Base-by-base conservation (phyloP, 2,888 invertebrate species). In the Crematogaster levior region DNA sequence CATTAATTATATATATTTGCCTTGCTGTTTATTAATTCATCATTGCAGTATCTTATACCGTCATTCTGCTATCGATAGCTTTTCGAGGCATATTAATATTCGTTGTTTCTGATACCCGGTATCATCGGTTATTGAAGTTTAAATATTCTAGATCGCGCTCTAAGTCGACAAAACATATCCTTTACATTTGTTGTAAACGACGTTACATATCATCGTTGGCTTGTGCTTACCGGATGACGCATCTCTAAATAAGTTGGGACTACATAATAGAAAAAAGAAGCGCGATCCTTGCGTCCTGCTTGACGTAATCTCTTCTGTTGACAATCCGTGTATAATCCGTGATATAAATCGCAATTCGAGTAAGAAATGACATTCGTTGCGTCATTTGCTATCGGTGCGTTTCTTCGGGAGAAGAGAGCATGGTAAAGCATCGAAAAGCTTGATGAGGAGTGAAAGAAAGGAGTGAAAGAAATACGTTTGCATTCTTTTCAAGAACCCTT, bases 201-300 rank as follows among this genome's bases (percentile, higher is more conserved):
- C 4, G 61, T 48, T 61, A 51, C 63, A n/a, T 9, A 6, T n/a
- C 18, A 34, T 27, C 24, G 48, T 63, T 51, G 48, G 51, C 51
- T 63, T 37, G 48, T 75, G 48, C 34, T 75, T 63, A 37, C 63
- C 24, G 65, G 40, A 53, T 75, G 51, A 75, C 65, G 75, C 75
- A 65, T 40, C 51, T 75, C 51, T 75, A 75, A 75, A 75, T 65
- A 75, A 75, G 65, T 40, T 30, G 51, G 21, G 15, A 37, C 75
- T 53, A 53, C 51, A 40, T 40, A 75, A 75, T 27, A 75, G n/a
- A 65, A 65, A 53, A 63, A 51, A 51, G 21, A 43, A 30, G 58
- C 51, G 24, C 51, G 34, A 60, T 60, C 72, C 34, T 34, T 24
- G 6, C 27, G 51, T 24, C 74, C 60, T 34, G 46, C 34, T 34